Conservation (phyloP, 1,140 invertebrate genomes). For the Ridgeia piscesae region DNA sequence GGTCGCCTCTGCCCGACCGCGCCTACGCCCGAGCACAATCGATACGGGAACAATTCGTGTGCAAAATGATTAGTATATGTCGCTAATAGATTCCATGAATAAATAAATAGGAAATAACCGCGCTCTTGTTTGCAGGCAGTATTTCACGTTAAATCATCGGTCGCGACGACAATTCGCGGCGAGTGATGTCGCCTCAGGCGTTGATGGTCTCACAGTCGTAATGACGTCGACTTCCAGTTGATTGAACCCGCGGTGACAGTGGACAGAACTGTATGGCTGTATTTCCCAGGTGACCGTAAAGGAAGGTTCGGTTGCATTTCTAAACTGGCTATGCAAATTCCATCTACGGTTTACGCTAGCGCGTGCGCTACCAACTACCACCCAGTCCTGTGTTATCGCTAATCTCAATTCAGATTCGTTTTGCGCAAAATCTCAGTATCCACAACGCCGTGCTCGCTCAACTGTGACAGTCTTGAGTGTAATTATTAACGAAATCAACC, state of each 20-base stretch:
- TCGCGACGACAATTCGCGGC: neutral
- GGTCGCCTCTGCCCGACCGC: neutral
- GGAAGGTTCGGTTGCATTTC: too few species aligned
- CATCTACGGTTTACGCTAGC: too few species aligned
- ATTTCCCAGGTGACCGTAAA: too few species aligned
- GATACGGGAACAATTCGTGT: neutral
- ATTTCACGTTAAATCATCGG: neutral
- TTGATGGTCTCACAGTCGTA: neutral
- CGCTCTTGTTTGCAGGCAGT: neutral
- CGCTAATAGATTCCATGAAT: slow-evolving; percentile 5
- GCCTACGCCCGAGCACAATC: neutral
- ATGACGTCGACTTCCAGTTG: neutral
- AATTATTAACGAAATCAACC: too few species aligned
- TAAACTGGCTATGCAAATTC: too few species aligned
- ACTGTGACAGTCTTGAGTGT: too few species aligned
- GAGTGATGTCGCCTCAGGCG: neutral
- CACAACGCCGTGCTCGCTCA: too few species aligned
- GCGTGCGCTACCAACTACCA: too few species aligned
- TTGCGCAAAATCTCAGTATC: too few species aligned
- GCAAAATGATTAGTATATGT: slow-evolving; percentile 6
- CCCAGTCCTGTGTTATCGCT: too few species aligned
- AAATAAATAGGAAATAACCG: neutral
- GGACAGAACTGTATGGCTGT: too few species aligned
- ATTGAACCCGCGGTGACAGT: neutral
- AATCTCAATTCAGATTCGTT: too few species aligned